Evolutionary conservation across 2,113 vertebrate species (phyloP).

Genomic region (Salvator merianae): DNA sequence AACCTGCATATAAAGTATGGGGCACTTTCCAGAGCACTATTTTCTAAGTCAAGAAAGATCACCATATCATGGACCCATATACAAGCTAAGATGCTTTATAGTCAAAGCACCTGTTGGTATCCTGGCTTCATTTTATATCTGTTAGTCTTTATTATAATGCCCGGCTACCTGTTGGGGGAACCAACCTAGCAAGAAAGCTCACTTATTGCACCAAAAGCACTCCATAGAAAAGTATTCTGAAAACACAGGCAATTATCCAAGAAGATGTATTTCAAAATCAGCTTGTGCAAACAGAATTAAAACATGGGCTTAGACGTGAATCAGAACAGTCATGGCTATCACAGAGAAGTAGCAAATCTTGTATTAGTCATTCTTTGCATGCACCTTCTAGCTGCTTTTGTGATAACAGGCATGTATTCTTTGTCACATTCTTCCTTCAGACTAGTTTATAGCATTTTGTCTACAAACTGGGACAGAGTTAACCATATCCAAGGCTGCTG

Average conservation of each 20-base stretch:
- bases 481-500: background rate
- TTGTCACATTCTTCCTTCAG: background rate
- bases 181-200: background rate
- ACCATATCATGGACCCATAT: background rate
- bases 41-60: background rate
- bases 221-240: background rate
- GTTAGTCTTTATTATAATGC: background rate
- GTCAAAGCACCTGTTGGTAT: background rate
- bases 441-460: background rate
- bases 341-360: background rate
- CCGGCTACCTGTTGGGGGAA: background rate
- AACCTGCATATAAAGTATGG: too few species aligned
- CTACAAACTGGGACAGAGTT: background rate
- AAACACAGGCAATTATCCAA: background rate
- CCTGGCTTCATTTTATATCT: background rate
- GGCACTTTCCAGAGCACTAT: too few species aligned
- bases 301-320: background rate
- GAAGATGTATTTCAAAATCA: background rate
- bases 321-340: background rate
- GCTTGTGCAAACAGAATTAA: background rate
- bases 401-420: background rate
- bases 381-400: background rate
- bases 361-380: background rate
- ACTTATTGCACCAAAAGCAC: background rate
- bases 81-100: background rate